Evolutionary conservation across 2,888 invertebrate species (phyloP), one percentile per base, ranked within the genome.

Genomic region (Epirrhoe alternata): DNA sequence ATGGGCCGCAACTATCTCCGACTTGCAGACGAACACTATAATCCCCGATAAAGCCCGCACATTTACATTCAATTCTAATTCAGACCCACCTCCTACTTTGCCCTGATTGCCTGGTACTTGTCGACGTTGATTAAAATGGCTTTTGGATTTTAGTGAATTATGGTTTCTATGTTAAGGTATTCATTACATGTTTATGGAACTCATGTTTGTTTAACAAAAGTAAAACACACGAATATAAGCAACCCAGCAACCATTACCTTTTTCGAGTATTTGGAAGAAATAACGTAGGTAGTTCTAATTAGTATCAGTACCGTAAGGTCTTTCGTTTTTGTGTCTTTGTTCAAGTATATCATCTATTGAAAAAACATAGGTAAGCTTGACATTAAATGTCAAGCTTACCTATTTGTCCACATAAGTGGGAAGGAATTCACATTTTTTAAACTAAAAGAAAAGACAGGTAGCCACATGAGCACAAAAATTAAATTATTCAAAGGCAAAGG

Each of bases 11-110:
- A 93, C 93, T 93, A 93, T 93, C 93, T 93, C 86, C 84, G 81
- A 83, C 79, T 88, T 84, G 87, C 93, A 93, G 92, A 89, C 89
- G 90, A 89, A 88, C 91, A 94, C 94, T 93, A 94, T 94, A 93
- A 94, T 94, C 93, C 93, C 88, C 90, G 94, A 94, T 94, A 94
- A 94, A 92, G 92, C 94, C 94, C 94, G 94, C 94, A 94, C 94
- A 94, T 94, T 94, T 94, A 94, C 94, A 94, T 94, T 93, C 92
- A 93, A 93, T 93, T 92, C 92, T 92, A 92, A 93, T 93, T 92
- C 85, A 81, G 86, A 82, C 84, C 87, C 89, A 88, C 86, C 83
- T 87, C 77, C 86, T 87, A 90, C 89, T 89, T 80, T 77, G 75
- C 77, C 77, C 86, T 91, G 92, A 93, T 93, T 91, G 90, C 91